These are phyloP conservation scores for Bryconaethiops microstoma DNA, from an alignment of 2,797 vertebrate genomes.

Conservation along the genomic window DNA sequence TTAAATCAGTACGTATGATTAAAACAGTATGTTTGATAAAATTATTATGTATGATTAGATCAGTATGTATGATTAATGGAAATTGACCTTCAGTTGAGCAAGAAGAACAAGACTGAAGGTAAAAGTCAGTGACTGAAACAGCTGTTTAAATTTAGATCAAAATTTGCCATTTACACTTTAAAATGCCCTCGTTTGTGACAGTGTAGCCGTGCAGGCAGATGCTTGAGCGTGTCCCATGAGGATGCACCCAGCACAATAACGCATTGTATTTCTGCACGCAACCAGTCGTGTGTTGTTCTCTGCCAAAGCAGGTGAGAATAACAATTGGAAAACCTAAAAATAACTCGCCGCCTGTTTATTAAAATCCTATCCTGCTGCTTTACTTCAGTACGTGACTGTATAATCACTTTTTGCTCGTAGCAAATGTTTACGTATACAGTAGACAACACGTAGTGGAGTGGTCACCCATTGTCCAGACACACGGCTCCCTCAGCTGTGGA, in stretches of 20 bases:
- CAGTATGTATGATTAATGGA: no score
- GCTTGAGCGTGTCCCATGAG: conserved; percentile 26
- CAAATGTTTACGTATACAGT: conserved; percentile 34
- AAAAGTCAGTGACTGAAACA: neutral
- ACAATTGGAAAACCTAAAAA: conserved; percentile 51
- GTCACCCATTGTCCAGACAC: conserved; percentile 8
- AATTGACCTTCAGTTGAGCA: neutral
- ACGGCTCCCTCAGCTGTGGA: conserved; percentile 2
- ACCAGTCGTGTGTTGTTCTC: conserved; percentile 35
- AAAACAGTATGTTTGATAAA: no score
- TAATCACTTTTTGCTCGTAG: conserved; percentile 36
- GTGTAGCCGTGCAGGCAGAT: conserved; percentile 8
- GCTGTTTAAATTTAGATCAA: neutral
- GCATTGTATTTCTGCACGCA: conserved; percentile 55
- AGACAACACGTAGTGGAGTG: conserved; percentile 7
- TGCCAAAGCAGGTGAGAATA: conserved; percentile 36
- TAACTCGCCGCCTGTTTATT: conserved; percentile 50
- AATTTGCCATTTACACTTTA: neutral
- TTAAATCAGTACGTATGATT: no score
- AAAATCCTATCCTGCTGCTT: conserved; percentile 44
- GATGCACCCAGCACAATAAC: conserved; percentile 38
- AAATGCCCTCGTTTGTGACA: neutral
- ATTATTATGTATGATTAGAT: no score
- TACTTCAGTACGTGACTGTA: conserved; percentile 48
- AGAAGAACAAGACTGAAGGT: neutral